Conservation (phyloP, 2,888 invertebrate species). For the Caenorhabditis panamensis region DNA sequence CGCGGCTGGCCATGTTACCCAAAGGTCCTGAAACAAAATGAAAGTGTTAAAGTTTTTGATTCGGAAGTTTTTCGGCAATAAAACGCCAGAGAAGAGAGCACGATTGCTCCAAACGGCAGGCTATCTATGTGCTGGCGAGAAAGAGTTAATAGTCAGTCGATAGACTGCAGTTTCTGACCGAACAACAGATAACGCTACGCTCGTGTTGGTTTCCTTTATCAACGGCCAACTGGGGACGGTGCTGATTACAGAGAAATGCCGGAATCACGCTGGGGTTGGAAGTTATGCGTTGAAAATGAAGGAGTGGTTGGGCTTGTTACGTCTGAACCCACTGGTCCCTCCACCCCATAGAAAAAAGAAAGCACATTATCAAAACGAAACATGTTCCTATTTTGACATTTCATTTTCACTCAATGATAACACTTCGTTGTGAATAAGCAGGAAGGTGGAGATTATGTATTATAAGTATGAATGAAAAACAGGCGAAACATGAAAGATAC, state of each 20-base stretch:
- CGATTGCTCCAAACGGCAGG: slow-evolving; percentile 33
- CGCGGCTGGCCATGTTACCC: slow-evolving; percentile 51
- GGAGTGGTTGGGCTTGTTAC: no score
- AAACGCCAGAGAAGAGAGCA: slow-evolving; percentile 18
- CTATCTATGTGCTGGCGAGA: slow-evolving; percentile 47
- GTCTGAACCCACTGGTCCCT: no score
- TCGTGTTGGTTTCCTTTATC: slow-evolving; percentile 46
- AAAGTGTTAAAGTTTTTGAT: slow-evolving; percentile 10
- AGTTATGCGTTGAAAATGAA: not conserved
- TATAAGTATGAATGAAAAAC: no score
- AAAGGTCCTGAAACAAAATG: slow-evolving; percentile 19
- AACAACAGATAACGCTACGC: slow-evolving; percentile 58
- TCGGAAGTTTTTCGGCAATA: slow-evolving; percentile 22
- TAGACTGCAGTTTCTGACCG: slow-evolving; percentile 57
- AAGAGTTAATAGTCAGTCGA: slow-evolving; percentile 54
- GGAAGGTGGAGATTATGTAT: no score
- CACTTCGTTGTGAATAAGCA: no score
- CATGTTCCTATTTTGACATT: no score
- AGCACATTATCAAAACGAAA: no score
- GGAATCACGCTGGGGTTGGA: slow-evolving; percentile 33
- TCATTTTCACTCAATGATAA: no score
- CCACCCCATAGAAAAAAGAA: no score
- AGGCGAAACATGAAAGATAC: no score
- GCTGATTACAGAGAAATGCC: slow-evolving; percentile 41
- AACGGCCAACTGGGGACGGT: slow-evolving; percentile 39